Base-by-base conservation (phyloP, 2,797 vertebrate species). In the Geotrypetes seraphini region DNA sequence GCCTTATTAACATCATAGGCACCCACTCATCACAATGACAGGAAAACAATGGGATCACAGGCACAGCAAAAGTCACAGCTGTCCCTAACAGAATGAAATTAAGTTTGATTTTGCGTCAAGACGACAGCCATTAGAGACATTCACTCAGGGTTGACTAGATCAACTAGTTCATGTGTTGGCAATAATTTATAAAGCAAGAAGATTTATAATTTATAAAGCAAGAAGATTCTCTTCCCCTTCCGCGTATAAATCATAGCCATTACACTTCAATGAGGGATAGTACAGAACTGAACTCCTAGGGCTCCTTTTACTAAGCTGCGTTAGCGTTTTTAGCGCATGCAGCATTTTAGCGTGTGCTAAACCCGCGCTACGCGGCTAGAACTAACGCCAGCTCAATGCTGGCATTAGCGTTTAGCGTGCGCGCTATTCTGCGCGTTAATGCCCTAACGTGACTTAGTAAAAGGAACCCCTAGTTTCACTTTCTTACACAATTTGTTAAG, bases 31-130 rank as follows among this genome's bases (percentile, higher is more conserved):
- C 57, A 47, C 34, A 30, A 29, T 48, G 56, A 51, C 48, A 63
- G 37, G 41, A 63, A 58, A 68, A 47, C 57, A 72, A 62, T 52
- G 34, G 13, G 37, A 58, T 69, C 52, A 45, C 65, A 63, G 69
- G 71, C 68, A 69, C 58, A 47, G 49, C 57, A 47, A 46, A 60
- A 72, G 61, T 65, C 69, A 66, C 60, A 62, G 58, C 59, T 75
- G 63, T 66, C 42, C 57, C 48, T 52, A 44, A 56, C 47, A 41
- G 60, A 67, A 64, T 69, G 42, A 71, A 67, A 78, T 78, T 72
- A 74, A 32, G 44, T 73, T 75, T 74, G 72, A 75, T 78, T 74
- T 71, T 78, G 49, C 72, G 66, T 75, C 72, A 69, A 58, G 62
- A 25, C 54, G 36, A 36, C 51, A 60, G 55, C 63, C 63, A 56